Conservation (phyloP, 2,888 invertebrate genomes). For the Melanotus villosus region DNA sequence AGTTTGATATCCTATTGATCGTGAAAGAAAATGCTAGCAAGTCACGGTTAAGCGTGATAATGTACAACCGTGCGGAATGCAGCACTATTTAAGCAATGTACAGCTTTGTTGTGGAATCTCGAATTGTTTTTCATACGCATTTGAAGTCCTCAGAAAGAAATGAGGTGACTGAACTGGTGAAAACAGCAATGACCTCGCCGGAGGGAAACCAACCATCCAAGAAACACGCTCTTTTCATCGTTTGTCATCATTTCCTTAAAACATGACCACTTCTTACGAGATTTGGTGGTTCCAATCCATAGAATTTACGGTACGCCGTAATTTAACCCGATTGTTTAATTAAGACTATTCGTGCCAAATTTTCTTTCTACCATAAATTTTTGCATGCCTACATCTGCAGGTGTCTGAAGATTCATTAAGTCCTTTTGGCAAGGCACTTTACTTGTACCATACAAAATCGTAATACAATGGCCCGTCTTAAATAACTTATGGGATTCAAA, state of each 20-base stretch:
- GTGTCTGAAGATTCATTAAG: too few relatives aligned
- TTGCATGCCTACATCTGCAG: too few relatives aligned
- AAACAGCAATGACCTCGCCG: slow-evolving; percentile 38
- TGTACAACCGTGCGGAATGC: slow-evolving; percentile 17
- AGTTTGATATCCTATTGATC: background rate
- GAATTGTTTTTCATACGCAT: slow-evolving; percentile 25
- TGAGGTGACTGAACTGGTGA: slow-evolving; percentile 34
- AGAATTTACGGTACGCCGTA: too few relatives aligned
- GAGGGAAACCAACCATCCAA: slow-evolving; percentile 25
- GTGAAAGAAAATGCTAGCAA: slow-evolving; percentile 1
- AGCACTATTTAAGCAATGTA: slow-evolving; percentile 19
- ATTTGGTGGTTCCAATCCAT: background rate
- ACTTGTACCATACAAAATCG: too few relatives aligned
- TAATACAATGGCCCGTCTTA: too few relatives aligned
- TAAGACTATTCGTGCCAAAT: background rate
- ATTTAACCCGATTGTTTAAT: background rate
- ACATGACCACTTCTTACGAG: slow-evolving; percentile 12
- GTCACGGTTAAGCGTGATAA: slow-evolving; percentile 14
- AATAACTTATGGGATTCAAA: too few relatives aligned
- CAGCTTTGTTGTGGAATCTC: slow-evolving; percentile 22
- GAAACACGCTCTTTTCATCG: slow-evolving; percentile 21
- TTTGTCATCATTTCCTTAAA: slow-evolving; percentile 17
- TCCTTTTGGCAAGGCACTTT: too few relatives aligned
- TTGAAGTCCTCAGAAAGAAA: slow-evolving; percentile 24
- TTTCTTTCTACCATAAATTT: too few relatives aligned